These are phyloP conservation scores for Tadarida brasiliensis DNA, from an alignment of 2,797 vertebrate species.

Conservation along the genomic window DNA sequence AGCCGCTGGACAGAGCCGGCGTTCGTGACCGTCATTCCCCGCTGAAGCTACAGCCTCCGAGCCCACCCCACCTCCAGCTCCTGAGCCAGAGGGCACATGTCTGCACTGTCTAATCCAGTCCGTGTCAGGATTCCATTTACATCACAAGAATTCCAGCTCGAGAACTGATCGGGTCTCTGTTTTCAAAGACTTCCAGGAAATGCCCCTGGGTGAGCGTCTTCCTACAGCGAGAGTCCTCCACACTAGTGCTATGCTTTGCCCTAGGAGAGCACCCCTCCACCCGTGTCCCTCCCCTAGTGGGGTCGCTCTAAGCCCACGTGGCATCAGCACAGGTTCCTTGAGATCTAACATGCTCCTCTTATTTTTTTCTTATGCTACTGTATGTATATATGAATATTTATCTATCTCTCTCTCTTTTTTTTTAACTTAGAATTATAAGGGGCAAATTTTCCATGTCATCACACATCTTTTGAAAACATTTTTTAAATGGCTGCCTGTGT, in stretches of 20 bases:
- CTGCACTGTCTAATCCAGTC: neutral
- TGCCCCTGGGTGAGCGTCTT: neutral
- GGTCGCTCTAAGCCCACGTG: neutral
- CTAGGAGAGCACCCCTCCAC: neutral
- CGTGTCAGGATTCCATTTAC: neutral
- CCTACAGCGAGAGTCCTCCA: neutral
- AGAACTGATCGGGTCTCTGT: neutral
- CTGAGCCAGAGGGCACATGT: neutral
- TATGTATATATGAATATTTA: slow-evolving; percentile 69
- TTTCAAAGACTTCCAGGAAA: neutral
- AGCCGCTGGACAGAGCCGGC: neutral
- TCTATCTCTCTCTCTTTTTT: slow-evolving; percentile 55
- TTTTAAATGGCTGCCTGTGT: slow-evolving; percentile 69
- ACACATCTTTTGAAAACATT: slow-evolving; percentile 72
- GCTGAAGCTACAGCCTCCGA: neutral
- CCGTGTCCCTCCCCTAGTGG: neutral
- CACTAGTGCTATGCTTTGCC: neutral
- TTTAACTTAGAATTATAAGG: slow-evolving; percentile 69
- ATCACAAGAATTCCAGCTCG: neutral
- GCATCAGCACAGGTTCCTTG: neutral
- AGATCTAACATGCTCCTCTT: neutral
- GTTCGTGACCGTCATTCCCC: neutral
- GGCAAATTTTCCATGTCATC: slow-evolving; percentile 76
- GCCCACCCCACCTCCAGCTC: neutral
- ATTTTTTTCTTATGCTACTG: neutral